phyloP scores from a whole-genome alignment of 2,888 invertebrate species.

The Automeris io region DNA sequence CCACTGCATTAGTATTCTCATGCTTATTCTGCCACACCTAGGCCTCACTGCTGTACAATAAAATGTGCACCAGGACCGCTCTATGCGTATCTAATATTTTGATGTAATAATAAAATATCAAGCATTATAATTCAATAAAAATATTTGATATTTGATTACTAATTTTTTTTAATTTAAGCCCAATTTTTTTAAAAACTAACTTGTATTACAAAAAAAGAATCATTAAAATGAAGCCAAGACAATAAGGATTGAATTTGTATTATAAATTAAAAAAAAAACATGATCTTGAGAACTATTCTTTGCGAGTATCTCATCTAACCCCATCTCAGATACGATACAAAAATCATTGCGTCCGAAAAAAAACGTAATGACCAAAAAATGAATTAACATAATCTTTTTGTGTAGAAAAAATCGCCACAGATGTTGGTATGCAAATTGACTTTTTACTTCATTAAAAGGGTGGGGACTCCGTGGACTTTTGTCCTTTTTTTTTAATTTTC shows the following conservation, averaged over 20 bases:
- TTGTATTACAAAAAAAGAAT: slow-evolving; percentile 1
- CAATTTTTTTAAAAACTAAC: too few relatives aligned
- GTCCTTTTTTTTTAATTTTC: slow-evolving; percentile 32
- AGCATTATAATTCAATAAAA: too few relatives aligned
- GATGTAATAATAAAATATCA: too few relatives aligned
- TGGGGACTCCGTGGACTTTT: slow-evolving; percentile 35
- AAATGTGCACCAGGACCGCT: too few relatives aligned
- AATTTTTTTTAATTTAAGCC: too few relatives aligned
- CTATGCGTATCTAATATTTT: too few relatives aligned
- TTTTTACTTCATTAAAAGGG: slow-evolving; percentile 39
- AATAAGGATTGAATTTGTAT: too few relatives aligned
- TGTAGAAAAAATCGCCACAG: slow-evolving; percentile 59
- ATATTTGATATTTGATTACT: too few relatives aligned
- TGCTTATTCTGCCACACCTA: too few relatives aligned
- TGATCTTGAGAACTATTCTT: slow-evolving; percentile 27
- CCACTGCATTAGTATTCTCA: too few relatives aligned
- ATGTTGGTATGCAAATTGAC: slow-evolving; percentile 62
- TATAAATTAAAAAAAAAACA: neutral
- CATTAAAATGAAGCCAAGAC: neutral
- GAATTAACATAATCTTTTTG: slow-evolving; percentile 63
- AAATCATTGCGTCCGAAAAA: slow-evolving; percentile 28
- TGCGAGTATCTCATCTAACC: slow-evolving; percentile 20
- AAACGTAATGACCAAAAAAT: slow-evolving; percentile 68
- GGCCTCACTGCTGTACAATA: too few relatives aligned
- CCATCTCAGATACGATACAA: slow-evolving; percentile 17